Base-by-base conservation (phyloP, 2,113 vertebrate genomes). In the Dromas ardeola region DNA sequence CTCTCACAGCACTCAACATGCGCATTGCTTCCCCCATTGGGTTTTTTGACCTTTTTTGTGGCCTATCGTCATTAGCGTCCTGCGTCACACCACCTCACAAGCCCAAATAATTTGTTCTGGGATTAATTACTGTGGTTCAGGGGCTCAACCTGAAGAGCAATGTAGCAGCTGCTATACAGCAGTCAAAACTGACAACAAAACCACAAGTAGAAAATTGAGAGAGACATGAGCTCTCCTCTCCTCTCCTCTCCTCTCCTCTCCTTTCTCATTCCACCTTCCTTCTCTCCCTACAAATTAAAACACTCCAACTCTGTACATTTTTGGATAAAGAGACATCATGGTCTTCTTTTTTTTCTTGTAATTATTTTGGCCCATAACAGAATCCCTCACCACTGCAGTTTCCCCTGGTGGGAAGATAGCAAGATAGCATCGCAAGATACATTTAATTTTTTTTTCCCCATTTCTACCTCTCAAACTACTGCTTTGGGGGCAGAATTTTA, bases 1-100 rank as follows among this genome's bases (percentile, higher is more conserved):
- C 74, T 96, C 62, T 90, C 81, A 67, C 89, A 70, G 76, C 42
- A 38, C 90, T 87, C 84, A 59, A 11, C 88, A 47, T 81, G 73
- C 53, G 67, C 81, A 14, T 6, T 70, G 82, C 90, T 81, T 95
- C 76, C 66, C 72, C 27, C 26, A 4, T 1, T 34, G 29, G 58
- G 11, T 95, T 97, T 97, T 94, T 86, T 97, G 80, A 97, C 86
- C 80, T 97, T 97, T 98, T 80, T 71, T 92, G 86, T 72, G 84
- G 92, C 71, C 59, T 78, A 4, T 36, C 42, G 87, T 94, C 82
- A 34, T 58, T 69, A 67, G 40, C 91, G 81, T 81, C 52, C 78
- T 95, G 43, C 27, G 32, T 90, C 78, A 79, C 58, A 45, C n/a
- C 58, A 77, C 38, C 84, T 92, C 62, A 79, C 43, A 90, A 95